Base-by-base conservation (phyloP, 2,888 invertebrate species). In the Oligia latruncula region DNA sequence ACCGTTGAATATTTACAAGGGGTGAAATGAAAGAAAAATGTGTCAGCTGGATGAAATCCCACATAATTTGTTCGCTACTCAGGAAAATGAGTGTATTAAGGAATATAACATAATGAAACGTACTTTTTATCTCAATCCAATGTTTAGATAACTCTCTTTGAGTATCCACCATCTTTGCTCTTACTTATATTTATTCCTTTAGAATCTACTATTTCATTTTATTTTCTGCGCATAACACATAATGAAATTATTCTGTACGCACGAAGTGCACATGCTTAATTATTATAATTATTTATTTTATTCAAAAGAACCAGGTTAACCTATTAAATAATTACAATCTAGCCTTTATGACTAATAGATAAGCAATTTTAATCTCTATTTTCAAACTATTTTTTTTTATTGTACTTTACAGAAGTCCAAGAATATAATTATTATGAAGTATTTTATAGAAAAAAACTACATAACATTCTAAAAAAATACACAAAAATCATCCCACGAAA, bases 1-100 rank as follows among this genome's bases (percentile, higher is more conserved):
- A 62, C 55, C 84, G 78, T 77, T 85, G 71, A 88, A 88, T 88
- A 86, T 85, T 83, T 79, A 84, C 62, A 79, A 85, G 74, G 62
- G 76, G 5, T 64, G 46, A 52, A 78, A 82, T 83, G 70, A 71
- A 78, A 78, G 77, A 71, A 77, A 71, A 82, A 60, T 72, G 58
- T 68, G 70, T 65, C 83, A 88, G 81, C 70, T 81, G 83, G 40
- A 77, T 75, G 60, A 46, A 72, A 65, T 86, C 75, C 67, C 80
- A 88, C 77, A 72, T 52, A 81, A 77, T 71, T 82, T 80, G 20
- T 77, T 49, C 20, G 70, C 62, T 62, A 62, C 49, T 29, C 35
- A 77, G 68, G 40, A 67, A 77, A 64, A 46, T 46, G n/a, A 46
- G 71, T 66, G 11, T 71, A 66, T 11, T 75, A 67, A 8, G 35